These are phyloP conservation scores for Rutilus rutilus DNA, from an alignment of 2,113 vertebrate species.

Conservation along the genomic window DNA sequence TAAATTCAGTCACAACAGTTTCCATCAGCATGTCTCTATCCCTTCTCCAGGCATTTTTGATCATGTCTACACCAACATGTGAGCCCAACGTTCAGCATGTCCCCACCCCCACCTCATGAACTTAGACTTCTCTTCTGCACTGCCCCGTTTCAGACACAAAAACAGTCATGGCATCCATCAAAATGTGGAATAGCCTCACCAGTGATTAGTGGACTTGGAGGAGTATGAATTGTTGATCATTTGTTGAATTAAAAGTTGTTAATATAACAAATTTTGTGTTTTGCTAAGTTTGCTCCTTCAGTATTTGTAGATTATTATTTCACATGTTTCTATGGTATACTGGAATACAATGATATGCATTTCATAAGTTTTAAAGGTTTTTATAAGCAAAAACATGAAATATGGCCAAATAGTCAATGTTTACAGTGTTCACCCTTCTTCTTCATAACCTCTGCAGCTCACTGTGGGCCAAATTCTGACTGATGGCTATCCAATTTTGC, in stretches of 20 bases:
- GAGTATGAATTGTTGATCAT: background rate
- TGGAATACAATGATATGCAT: too few species aligned
- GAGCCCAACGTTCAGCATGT: background rate
- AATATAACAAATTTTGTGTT: too few species aligned
- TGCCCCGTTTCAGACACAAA: background rate
- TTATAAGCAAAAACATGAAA: too few species aligned
- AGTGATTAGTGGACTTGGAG: background rate
- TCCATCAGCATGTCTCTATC: background rate
- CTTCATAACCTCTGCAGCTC: too few species aligned
- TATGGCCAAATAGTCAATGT: too few species aligned
- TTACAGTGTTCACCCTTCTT: too few species aligned
- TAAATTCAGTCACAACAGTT: background rate
- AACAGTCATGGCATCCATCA: background rate
- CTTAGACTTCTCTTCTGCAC: background rate
- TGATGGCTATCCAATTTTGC: too few species aligned
- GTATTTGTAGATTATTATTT: too few species aligned
- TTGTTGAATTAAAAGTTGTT: background rate
- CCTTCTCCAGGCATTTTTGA: background rate
- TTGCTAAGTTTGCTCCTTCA: too few species aligned
- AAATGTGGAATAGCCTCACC: background rate
- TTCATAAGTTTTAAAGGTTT: too few species aligned
- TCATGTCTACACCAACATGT: background rate
- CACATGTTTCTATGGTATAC: too few species aligned
- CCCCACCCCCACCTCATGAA: background rate
- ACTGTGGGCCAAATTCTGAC: too few species aligned